Evolutionary conservation across 2,113 vertebrate species (phyloP), one percentile per base, ranked within the genome.

Genomic region (Pardalotus punctatus): DNA sequence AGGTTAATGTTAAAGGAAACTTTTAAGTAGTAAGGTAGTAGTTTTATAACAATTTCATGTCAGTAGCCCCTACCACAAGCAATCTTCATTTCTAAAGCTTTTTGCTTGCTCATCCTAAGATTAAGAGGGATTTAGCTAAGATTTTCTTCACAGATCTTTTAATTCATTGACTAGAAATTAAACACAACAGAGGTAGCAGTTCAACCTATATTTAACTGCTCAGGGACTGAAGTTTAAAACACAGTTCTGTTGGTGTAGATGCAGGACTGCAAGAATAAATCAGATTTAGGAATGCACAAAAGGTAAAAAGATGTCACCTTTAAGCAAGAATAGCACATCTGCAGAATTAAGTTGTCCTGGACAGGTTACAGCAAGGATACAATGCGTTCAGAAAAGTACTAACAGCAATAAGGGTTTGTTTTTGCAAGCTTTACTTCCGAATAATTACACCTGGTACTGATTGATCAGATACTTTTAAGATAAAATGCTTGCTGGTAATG

Each of bases 371-470:
- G 35, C 54, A 77, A 93, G 42, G 66, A 70, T 38, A 70, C 27
- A 66, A 35, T 42, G 80, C 29, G 47, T 56, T 54, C 35, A 90
- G 51, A n/a, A 66, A 86, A 92, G 45, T 33, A 90, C 48, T 28
- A 70, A 83, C 51, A 92, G 56, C 2, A 2, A 94, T 67, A 71
- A 73, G n/a, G 13, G 24, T 81, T 95, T 78, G 64, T 58, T 95
- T 77, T 92, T 93, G 67, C 80, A 94, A 95, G 82, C 88, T 97
- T 97, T 95, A 94, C 95, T 96, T 96, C 51, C 65, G 88, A 73
- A 58, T 87, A 88, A 80, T 92, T 92, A 94, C 76, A 97, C 47
- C 82, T 42, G 64, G 36, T 93, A 97, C 93, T 94, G 69, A 94
- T 11, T 3, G 35, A 92, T 86, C 56, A 88, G 60, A 62, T 53